A percentile compares a stretch with the other conserved stretches of the same genome.
Conservation (phyloP, 2,888 invertebrate species). For the Ferdinandea cuprea region DNA sequence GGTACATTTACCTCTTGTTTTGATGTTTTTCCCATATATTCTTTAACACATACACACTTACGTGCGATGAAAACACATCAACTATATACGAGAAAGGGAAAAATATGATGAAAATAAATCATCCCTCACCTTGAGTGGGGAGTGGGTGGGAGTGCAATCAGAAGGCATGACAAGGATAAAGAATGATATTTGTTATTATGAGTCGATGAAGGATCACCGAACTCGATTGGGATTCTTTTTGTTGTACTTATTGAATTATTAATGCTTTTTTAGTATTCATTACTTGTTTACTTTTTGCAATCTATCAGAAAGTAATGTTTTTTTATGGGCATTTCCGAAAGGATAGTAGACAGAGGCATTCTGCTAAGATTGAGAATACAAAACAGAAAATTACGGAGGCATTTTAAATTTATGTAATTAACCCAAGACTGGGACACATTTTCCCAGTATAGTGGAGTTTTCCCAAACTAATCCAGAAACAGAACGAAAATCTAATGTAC, state of each 20-base stretch:
- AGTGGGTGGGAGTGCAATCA: not conserved
- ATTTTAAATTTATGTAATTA: no score
- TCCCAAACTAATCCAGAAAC: no score
- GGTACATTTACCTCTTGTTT: slow-evolving; percentile 30
- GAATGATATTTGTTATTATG: not conserved
- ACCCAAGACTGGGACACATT: no score
- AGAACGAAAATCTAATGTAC: no score
- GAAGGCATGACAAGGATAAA: not conserved
- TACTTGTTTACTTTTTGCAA: not conserved
- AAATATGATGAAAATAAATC: slow-evolving; percentile 24
- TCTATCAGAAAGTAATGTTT: not conserved
- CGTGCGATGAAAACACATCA: no score
- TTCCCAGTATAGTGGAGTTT: no score
- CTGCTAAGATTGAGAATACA: no score
- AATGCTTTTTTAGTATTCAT: slow-evolving; percentile 9
- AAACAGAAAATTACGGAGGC: no score
- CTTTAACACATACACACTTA: not conserved
- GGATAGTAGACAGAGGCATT: no score
- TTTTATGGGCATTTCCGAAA: not conserved
- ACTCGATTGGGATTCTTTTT: not conserved
- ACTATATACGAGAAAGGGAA: not conserved
- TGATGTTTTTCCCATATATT: slow-evolving; percentile 7
- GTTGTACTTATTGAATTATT: slow-evolving; percentile 19
- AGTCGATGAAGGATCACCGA: slow-evolving; percentile 8
- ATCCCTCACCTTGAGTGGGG: no score